Conservation (phyloP, 2,113 vertebrate genomes). For the Garra rufa region DNA sequence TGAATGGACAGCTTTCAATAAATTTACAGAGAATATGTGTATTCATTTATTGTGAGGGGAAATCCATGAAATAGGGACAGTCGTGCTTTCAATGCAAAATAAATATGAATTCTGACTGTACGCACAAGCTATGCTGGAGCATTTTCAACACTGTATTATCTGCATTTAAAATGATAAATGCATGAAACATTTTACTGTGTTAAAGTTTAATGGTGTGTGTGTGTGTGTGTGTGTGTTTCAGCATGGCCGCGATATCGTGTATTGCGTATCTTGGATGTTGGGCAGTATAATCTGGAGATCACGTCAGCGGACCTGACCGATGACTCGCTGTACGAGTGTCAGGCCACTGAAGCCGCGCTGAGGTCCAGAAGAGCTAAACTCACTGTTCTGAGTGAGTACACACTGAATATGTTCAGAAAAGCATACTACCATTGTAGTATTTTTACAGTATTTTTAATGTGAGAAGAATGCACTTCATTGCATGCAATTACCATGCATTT, state of each 20-base stretch:
- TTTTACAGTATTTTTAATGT: not conserved
- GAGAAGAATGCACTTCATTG: not conserved
- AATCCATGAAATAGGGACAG: not conserved
- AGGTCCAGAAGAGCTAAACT: slow-evolving; percentile 89
- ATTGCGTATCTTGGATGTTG: slow-evolving; percentile 83
- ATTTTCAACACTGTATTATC: not conserved
- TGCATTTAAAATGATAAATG: not conserved
- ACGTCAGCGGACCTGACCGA: slow-evolving; percentile 86
- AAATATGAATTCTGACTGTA: not conserved
- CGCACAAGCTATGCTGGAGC: not conserved
- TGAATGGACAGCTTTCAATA: not conserved
- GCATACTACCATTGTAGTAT: not conserved
- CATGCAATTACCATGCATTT: not conserved
- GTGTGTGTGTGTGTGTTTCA: slow-evolving; percentile 63
- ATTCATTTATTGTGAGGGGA: not conserved
- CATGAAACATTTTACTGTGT: not conserved
- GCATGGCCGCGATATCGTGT: slow-evolving; percentile 93
- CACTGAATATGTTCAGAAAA: not conserved
- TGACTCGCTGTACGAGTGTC: slow-evolving; percentile 93
- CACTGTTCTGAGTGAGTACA: slow-evolving; percentile 90
- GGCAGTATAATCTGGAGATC: slow-evolving; percentile 96
- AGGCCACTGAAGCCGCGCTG: slow-evolving; percentile 93
- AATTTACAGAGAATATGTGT: not conserved
- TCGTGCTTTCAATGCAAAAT: no score
- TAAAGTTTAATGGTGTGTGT: slow-evolving; percentile 11